These are phyloP conservation scores for Rutilus rutilus DNA, from an alignment of 2,113 vertebrate species.

Conservation along the genomic window DNA sequence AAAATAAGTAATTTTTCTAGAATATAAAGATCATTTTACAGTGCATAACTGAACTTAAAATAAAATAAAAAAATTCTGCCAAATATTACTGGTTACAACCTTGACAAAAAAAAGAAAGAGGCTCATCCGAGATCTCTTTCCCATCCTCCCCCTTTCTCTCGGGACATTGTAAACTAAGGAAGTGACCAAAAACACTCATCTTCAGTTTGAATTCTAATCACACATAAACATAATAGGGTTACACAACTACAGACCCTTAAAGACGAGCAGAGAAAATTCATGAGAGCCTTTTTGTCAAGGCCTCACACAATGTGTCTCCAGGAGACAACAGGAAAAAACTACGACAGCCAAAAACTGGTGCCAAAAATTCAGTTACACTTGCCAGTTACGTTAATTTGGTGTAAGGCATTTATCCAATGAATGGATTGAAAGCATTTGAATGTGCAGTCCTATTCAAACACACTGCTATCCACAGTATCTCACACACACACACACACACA, in stretches of 20 bases:
- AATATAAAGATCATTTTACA: background rate
- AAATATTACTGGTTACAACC: background rate
- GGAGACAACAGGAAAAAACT: background rate
- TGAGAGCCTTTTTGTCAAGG: background rate
- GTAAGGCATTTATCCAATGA: background rate
- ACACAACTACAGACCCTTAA: background rate
- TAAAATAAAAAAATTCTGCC: background rate
- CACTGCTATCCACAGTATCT: background rate
- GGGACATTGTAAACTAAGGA: background rate
- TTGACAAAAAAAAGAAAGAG: background rate
- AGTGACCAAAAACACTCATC: conserved; percentile 12
- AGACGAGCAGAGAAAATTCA: conserved; percentile 29
- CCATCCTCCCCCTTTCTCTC: background rate
- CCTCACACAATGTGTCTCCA: background rate
- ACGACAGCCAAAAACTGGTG: background rate
- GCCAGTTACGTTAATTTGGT: conserved; percentile 17
- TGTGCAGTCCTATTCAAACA: background rate
- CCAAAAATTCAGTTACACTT: conserved; percentile 34
- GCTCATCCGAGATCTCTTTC: background rate
- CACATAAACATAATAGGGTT: background rate
- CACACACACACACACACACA: background rate
- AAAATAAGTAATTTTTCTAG: background rate
- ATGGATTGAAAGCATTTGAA: background rate
- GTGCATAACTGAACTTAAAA: background rate
- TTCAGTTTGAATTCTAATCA: conserved; percentile 1